A percentile compares a stretch with the other conserved stretches of the same genome.
Conservation (phyloP, 2,797 vertebrate genomes). For the Peromyscus attwateri region DNA sequence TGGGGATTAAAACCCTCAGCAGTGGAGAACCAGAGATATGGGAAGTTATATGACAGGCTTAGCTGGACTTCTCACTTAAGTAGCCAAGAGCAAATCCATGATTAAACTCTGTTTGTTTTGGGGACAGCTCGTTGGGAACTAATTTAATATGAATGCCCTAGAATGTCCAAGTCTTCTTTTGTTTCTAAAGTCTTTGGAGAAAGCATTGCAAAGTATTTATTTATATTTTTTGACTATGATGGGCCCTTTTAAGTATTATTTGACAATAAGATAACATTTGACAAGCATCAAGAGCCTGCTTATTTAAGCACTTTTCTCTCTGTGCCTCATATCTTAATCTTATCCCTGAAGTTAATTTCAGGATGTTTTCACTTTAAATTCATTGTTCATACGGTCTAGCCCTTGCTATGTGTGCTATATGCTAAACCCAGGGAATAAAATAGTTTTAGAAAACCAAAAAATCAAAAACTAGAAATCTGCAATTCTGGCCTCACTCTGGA, state of each 20-base stretch:
- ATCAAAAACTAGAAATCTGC: conserved; percentile 4
- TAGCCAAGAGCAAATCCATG: not conserved
- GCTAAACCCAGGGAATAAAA: conserved; percentile 18
- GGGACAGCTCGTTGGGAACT: not conserved
- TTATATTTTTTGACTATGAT: conserved; percentile 18
- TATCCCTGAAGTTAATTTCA: conserved; percentile 25
- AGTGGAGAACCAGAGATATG: not conserved
- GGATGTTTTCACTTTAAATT: conserved; percentile 30
- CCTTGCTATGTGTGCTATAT: not conserved
- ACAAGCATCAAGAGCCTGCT: not conserved
- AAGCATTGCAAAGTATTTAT: conserved; percentile 30
- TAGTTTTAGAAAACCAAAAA: conserved; percentile 41
- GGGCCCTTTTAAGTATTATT: not conserved
- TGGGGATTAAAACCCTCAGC: not conserved
- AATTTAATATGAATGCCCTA: not conserved
- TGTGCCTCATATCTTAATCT: not conserved
- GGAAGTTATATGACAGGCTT: conserved; percentile 11
- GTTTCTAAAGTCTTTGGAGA: not conserved
- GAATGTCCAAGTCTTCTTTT: not conserved
- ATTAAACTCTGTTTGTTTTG: not conserved
- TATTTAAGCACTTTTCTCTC: not conserved
- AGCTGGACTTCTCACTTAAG: conserved; percentile 3
- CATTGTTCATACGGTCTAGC: conserved; percentile 44
- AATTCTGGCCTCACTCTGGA: conserved; percentile 72
- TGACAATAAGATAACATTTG: conserved; percentile 42